phyloP scores from a whole-genome alignment of 2,113 vertebrate species.

The Hiodon tergisus region DNA sequence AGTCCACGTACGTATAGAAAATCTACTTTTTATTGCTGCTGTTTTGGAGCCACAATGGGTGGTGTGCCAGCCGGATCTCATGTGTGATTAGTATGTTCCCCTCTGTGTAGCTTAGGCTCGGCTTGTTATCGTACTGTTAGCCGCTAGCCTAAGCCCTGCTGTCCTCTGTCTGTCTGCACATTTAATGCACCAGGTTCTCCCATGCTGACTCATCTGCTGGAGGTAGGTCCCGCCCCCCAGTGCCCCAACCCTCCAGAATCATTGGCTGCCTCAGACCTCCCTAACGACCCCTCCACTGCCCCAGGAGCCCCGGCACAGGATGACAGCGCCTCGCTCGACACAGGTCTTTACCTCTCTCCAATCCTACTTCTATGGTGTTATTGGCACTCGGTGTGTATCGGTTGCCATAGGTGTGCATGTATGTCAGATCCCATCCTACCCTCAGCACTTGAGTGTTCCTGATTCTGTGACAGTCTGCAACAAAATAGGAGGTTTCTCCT shows the following conservation, averaged over 20 bases:
- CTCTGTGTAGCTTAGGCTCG: background rate
- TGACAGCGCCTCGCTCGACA: conserved; percentile 29
- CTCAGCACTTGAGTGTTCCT: no score
- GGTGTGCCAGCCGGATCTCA: background rate
- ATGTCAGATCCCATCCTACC: no score
- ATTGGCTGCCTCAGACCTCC: conserved; percentile 56
- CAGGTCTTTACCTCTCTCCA: conserved; percentile 36
- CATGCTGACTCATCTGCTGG: conserved; percentile 86
- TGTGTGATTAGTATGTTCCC: background rate
- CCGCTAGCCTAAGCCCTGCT: background rate
- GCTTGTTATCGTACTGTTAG: background rate
- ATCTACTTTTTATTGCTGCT: background rate
- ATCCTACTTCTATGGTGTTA: background rate
- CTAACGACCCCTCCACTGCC: conserved; percentile 68
- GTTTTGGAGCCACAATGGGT: background rate
- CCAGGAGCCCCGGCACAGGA: conserved; percentile 64
- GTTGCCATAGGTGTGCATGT: background rate
- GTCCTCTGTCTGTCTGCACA: background rate
- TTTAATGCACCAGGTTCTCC: conserved; percentile 8
- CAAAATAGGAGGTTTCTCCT: no score
- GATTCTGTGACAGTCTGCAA: no score
- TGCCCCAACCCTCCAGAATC: conserved; percentile 73
- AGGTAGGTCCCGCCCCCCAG: conserved; percentile 78
- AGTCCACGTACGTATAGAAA: background rate
- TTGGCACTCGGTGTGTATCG: background rate